These are phyloP conservation scores for Cheumatopsyche charites DNA, from an alignment of 1,140 invertebrate species.

Conservation along the genomic window DNA sequence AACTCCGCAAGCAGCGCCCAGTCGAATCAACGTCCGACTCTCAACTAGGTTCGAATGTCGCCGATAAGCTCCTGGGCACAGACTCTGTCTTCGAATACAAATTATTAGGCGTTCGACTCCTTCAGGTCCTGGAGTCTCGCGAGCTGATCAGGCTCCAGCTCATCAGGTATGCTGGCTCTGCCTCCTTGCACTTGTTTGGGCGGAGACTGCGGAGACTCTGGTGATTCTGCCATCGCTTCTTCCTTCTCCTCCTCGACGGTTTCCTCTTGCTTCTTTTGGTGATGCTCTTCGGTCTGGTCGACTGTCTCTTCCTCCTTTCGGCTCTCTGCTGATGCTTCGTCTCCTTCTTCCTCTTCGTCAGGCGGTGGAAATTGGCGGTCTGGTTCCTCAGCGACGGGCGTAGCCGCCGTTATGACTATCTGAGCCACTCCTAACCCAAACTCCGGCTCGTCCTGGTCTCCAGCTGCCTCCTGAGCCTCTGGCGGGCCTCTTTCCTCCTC, in stretches of 20 bases:
- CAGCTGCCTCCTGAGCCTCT: background rate
- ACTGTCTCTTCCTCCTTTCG: slow-evolving; percentile 50
- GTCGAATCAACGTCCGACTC: too few species aligned
- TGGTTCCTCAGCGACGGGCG: slow-evolving; percentile 82
- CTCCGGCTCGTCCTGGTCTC: slow-evolving; percentile 33
- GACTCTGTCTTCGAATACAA: background rate
- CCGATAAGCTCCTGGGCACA: background rate
- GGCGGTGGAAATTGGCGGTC: slow-evolving; percentile 70
- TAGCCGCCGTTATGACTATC: slow-evolving; percentile 87
- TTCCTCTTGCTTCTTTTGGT: slow-evolving; percentile 44
- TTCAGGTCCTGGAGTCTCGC: slow-evolving; percentile 83
- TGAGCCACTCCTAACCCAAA: slow-evolving; percentile 77
- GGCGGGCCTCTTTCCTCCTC: slow-evolving; percentile 16
- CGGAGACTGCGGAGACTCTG: slow-evolving; percentile 53
- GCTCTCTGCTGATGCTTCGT: slow-evolving; percentile 54
- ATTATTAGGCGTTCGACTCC: slow-evolving; percentile 81
- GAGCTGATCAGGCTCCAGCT: slow-evolving; percentile 82
- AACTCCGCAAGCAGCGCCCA: too few species aligned
- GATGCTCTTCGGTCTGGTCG: slow-evolving; percentile 54
- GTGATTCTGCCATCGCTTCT: slow-evolving; percentile 46
- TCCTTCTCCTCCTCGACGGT: slow-evolving; percentile 49
- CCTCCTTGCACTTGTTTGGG: slow-evolving; percentile 74
- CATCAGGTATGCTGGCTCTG: slow-evolving; percentile 80
- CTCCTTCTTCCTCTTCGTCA: slow-evolving; percentile 50
- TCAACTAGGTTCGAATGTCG: background rate